These are phyloP conservation scores for Stenotaenia linearis DNA, from an alignment of 2,888 invertebrate genomes.

Conservation along the genomic window DNA sequence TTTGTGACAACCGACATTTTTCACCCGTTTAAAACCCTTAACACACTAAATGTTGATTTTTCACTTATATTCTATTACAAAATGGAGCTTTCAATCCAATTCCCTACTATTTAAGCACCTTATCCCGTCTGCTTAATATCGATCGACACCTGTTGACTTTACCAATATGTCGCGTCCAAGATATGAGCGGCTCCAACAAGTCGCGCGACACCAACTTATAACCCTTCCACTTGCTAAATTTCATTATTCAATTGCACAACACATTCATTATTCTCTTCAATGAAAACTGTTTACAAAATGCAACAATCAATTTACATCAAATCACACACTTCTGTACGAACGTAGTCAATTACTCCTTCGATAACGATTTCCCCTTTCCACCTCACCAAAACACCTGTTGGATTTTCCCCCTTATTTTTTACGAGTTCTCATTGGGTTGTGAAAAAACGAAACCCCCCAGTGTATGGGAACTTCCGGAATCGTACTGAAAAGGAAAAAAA, in stretches of 20 bases:
- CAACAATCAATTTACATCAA: too few relatives aligned
- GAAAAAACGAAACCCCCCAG: not conserved
- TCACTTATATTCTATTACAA: not conserved
- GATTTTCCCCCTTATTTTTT: not conserved
- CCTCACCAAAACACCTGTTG: not conserved
- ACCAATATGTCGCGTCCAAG: not conserved
- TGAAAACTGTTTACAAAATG: too few relatives aligned
- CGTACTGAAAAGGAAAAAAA: not conserved
- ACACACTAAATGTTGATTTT: not conserved
- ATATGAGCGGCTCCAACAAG: not conserved
- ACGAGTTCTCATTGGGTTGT: not conserved
- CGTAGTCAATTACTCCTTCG: too few relatives aligned
- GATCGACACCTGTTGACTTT: slow-evolving; percentile 10
- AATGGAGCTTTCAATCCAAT: not conserved
- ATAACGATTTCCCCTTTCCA: not conserved
- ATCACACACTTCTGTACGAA: too few relatives aligned
- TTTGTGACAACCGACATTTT: too few relatives aligned
- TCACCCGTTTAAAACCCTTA: not conserved
- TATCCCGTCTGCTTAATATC: not conserved
- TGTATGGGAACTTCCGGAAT: not conserved
- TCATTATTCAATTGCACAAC: not conserved
- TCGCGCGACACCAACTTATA: not conserved
- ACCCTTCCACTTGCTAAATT: not conserved
- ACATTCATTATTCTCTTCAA: too few relatives aligned
- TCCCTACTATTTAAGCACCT: not conserved